Conservation (phyloP, 1,140 invertebrate species). For the Holotrichia oblita region DNA sequence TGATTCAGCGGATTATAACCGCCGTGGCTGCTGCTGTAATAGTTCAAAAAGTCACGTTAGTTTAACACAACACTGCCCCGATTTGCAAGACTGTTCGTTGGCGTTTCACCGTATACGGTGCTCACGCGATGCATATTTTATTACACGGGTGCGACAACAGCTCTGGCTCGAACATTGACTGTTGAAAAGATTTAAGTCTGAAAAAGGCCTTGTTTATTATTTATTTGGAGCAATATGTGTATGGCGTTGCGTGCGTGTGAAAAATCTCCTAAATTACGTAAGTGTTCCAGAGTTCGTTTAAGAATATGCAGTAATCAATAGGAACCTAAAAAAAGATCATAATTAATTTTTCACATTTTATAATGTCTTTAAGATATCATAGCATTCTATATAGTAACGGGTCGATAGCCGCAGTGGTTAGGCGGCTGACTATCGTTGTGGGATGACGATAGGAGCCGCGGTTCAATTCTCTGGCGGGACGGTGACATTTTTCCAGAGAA, state of each 20-base stretch:
- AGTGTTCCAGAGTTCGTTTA: too few species aligned
- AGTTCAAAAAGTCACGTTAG: constrained; percentile 32
- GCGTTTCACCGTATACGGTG: neutral
- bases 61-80: constrained; percentile 23
- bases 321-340: too few species aligned
- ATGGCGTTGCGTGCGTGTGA: neutral
- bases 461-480: too few species aligned
- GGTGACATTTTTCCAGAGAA: too few species aligned
- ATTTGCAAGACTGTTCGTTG: neutral
- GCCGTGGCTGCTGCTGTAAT: constrained; percentile 2
- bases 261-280: neutral
- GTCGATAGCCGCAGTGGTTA: too few species aligned
- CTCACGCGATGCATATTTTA: constrained; percentile 36
- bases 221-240: neutral
- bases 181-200: constrained; percentile 24
- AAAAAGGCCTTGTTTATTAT: constrained; percentile 15
- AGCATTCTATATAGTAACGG: too few species aligned
- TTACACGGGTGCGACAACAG: constrained; percentile 32
- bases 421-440: too few species aligned
- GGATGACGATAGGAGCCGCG: too few species aligned
- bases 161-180: neutral
- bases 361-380: too few species aligned
- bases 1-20: constrained; percentile 43
- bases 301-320: too few species aligned
- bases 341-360: too few species aligned